Base-by-base conservation (phyloP, 1,140 invertebrate genomes). In the Patella vulgata region DNA sequence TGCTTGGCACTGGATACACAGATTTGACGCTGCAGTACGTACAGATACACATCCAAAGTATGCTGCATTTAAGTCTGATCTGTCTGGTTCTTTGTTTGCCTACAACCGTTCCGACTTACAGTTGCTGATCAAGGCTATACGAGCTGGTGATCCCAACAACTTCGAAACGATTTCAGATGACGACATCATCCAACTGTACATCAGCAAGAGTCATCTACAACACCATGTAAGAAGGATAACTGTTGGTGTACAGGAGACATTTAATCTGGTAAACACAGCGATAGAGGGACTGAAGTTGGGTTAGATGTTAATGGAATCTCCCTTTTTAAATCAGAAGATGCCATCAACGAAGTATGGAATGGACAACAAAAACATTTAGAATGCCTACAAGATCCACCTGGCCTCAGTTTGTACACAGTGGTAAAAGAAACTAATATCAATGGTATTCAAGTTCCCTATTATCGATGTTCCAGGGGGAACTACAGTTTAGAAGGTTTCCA, bases 401-500 rank as follows among this genome's bases (percentile, higher is more conserved):
- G 56, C 28, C 5, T 59, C 4, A 23, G 27, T 46, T 17, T 59
- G 19, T 59, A 59, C 25, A 44, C 23, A 17, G 43, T 30, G 2
- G 14, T 28, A 3, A 59, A 59, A 25, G 12, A 17, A 0, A 30
- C 48, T 5, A 27, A 21, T 8, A 17, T 44, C 43, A 59, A 48
- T 46, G 56, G 56, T n/a, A 23, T 48, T n/a, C 1, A 23, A 5
- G 3, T 59, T 21, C 42, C 39, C 12, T 17, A 59, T 21, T 59
- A 59, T 43, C 5, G 43, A 28, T 47, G 42, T 30, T 27, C 17
- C 17, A 23, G 43, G 1, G 56, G 56, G 5, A 59, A 40, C 42
- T 48, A 31, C 42, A 36, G 21, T 40, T 44, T 59, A 11, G 56
- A 59, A 36, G 42, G 56, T 17, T 48, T 59, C 39, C 56, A 59